Conservation (phyloP, 1,140 invertebrate species). For the Condylostylus longicornis region DNA sequence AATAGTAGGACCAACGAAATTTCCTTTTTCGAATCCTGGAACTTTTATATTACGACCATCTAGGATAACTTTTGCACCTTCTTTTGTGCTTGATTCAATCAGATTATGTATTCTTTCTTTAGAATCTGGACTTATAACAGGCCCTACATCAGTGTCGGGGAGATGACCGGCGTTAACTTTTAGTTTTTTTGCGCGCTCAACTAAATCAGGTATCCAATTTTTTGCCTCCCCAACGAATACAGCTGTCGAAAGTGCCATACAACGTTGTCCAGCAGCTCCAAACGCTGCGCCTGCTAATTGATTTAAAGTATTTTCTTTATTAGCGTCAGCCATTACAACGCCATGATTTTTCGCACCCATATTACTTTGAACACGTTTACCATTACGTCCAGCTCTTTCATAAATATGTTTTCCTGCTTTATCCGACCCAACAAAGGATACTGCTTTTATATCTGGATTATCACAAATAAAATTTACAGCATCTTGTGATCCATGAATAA, state of each 20-base stretch:
- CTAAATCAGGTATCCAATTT: constrained; percentile 88
- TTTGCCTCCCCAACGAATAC: constrained; percentile 91
- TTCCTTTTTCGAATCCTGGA: constrained; percentile 82
- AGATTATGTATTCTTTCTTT: constrained; percentile 77
- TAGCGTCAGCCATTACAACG: constrained; percentile 90
- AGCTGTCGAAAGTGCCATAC: constrained; percentile 96
- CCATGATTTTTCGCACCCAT: constrained; percentile 99
- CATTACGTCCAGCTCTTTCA: constrained; percentile 64
- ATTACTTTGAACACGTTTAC: constrained; percentile 95
- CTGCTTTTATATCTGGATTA: constrained; percentile 87
- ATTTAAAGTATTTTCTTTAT: constrained; percentile 91
- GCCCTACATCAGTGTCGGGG: constrained; percentile 88
- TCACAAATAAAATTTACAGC: constrained; percentile 96
- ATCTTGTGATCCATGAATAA: constrained; percentile 89
- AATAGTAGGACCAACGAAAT: constrained; percentile 95
- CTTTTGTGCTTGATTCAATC: constrained; percentile 68
- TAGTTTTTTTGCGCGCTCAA: constrained; percentile 70
- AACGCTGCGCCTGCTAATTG: constrained; percentile 92
- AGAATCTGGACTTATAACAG: constrained; percentile 85
- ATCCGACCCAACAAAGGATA: constrained; percentile 97
- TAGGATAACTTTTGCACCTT: constrained; percentile 76
- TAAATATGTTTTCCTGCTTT: constrained; percentile 94
- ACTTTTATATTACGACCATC: constrained; percentile 81
- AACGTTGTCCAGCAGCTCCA: constrained; percentile 85
- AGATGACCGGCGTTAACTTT: constrained; percentile 89